Evolutionary conservation across 2,888 invertebrate genomes (phyloP), one percentile per base, ranked within the genome.

Genomic region (Pteria penguin): DNA sequence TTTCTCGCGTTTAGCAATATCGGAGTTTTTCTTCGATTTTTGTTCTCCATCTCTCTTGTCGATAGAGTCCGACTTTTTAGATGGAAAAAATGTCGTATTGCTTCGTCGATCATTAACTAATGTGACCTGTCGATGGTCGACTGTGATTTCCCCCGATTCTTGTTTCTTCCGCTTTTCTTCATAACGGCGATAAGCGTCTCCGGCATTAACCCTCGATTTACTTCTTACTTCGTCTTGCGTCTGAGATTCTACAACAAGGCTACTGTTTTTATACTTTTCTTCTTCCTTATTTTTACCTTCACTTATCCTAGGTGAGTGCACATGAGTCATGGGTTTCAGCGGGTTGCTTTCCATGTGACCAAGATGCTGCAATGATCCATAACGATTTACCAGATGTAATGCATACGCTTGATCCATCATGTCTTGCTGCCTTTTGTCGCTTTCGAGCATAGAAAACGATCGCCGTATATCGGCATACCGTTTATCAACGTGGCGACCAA

Each of bases 401-500:
- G 8, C 18, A 18, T 45, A 45, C 11, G 8, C 11, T 45, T 45
- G 45, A 8, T 45, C 11, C 45, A 45, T 45, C 0, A 45, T 45
- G 8, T 45, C 45, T 45, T 45, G 45, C 18, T 45, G 45, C 18
- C 45, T 45, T 1, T 45, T 45, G 11, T 45, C 45, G 18, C 18
- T 45, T 45, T 45, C 68, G 14, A 65, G 24, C 0, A 62, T 65
- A 2, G 72, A 72, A 54, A 55, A 57, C 4, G 72, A 72, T n/a
- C 72, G 29, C 14, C 55, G 29, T 26, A 73, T 24, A 11, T 67
- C 62, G 11, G 52, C 31, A 67, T 67, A 73, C 26, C 52, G 36
- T 22, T 67, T 62, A 18, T 76, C 52, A 33, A 36, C 54, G 22
- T 65, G 63, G 11, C 76, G 72, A 24, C 76, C 76, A 31, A 76